Percentiles rank a stretch among this genome's conserved stretches.
Evolutionary conservation across 2,888 invertebrate species (phyloP).

Genomic region (Drosophila sordidula): DNA sequence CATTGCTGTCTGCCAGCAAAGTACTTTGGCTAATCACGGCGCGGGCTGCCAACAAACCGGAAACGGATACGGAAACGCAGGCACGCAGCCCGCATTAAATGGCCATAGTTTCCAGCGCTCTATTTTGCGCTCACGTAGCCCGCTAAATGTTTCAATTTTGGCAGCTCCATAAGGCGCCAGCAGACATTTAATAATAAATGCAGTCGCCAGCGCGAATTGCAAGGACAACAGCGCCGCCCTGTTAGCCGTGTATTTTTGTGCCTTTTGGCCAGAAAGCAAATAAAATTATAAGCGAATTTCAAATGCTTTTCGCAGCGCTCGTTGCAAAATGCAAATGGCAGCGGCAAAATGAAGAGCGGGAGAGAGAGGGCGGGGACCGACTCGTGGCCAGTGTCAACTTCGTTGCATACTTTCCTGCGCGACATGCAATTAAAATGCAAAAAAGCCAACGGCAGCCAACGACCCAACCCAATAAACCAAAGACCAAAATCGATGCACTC

Average conservation of each 20-base stretch:
- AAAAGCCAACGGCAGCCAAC: slow-evolving; percentile 62
- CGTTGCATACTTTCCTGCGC: slow-evolving; percentile 73
- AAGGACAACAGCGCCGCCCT: slow-evolving; percentile 46
- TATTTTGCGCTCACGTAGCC: slow-evolving; percentile 59
- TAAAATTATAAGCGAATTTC: slow-evolving; percentile 73
- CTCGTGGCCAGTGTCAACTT: slow-evolving; percentile 49
- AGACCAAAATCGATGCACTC: slow-evolving; percentile 76
- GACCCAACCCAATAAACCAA: slow-evolving; percentile 41
- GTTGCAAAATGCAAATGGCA: slow-evolving; percentile 78
- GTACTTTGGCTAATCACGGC: slow-evolving; percentile 74
- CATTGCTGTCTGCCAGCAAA: slow-evolving; percentile 42
- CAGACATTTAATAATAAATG: slow-evolving; percentile 72
- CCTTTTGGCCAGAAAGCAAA: slow-evolving; percentile 65
- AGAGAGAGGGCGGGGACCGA: slow-evolving; percentile 2
- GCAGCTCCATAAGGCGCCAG: slow-evolving; percentile 64
- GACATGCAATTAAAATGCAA: slow-evolving; percentile 81
- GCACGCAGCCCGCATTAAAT: slow-evolving; percentile 51
- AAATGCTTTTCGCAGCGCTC: slow-evolving; percentile 65
- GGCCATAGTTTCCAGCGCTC: slow-evolving; percentile 22
- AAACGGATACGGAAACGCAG: slow-evolving; percentile 59
- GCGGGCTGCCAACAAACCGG: slow-evolving; percentile 41
- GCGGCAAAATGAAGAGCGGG: slow-evolving; percentile 11
- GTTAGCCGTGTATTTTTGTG: slow-evolving; percentile 29
- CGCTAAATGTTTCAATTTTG: slow-evolving; percentile 76
- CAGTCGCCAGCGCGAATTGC: slow-evolving; percentile 40